phyloP scores from a whole-genome alignment of 1,140 invertebrate species.

The Bombus affinis region DNA sequence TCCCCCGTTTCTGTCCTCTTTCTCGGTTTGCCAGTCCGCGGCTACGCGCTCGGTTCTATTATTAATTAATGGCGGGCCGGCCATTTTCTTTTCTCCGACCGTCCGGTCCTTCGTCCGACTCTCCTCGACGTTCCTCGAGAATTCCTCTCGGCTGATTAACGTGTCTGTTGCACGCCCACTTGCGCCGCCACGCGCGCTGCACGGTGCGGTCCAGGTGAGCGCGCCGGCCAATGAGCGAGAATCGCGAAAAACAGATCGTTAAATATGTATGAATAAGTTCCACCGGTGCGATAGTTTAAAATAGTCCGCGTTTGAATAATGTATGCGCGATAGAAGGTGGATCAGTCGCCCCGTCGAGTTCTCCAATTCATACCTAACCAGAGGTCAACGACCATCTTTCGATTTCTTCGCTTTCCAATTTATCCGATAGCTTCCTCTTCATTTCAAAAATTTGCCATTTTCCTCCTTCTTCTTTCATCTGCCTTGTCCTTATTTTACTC shows the following conservation, averaged over 20 bases:
- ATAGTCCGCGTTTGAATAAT: slow-evolving; percentile 12
- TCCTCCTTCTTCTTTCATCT: neutral
- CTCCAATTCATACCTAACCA: slow-evolving; percentile 31
- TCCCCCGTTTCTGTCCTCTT: slow-evolving; percentile 21
- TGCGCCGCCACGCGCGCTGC: neutral
- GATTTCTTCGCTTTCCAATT: slow-evolving; percentile 39
- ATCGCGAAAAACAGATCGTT: slow-evolving; percentile 16
- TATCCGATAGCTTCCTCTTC: slow-evolving; percentile 29
- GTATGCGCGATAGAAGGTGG: slow-evolving; percentile 13
- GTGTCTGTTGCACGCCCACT: slow-evolving; percentile 58
- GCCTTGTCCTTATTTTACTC: neutral
- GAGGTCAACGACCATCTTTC: slow-evolving; percentile 42
- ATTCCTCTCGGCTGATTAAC: slow-evolving; percentile 64
- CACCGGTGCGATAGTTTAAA: slow-evolving; percentile 1
- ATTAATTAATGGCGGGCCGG: slow-evolving; percentile 74
- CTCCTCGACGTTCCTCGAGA: slow-evolving; percentile 34
- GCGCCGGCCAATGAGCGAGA: slow-evolving; percentile 46
- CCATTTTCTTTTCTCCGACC: slow-evolving; percentile 64
- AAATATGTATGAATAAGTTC: slow-evolving; percentile 29
- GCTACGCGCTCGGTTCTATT: slow-evolving; percentile 64
- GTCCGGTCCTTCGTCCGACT: slow-evolving; percentile 41
- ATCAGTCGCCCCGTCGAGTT: slow-evolving; percentile 18
- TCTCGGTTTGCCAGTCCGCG: slow-evolving; percentile 51
- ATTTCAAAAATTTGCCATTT: slow-evolving; percentile 37
- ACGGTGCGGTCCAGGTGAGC: slow-evolving; percentile 19